Evolutionary conservation across 1,140 invertebrate genomes (phyloP), one percentile per base, ranked within the genome.

Genomic region (Condylostylus longicornis): DNA sequence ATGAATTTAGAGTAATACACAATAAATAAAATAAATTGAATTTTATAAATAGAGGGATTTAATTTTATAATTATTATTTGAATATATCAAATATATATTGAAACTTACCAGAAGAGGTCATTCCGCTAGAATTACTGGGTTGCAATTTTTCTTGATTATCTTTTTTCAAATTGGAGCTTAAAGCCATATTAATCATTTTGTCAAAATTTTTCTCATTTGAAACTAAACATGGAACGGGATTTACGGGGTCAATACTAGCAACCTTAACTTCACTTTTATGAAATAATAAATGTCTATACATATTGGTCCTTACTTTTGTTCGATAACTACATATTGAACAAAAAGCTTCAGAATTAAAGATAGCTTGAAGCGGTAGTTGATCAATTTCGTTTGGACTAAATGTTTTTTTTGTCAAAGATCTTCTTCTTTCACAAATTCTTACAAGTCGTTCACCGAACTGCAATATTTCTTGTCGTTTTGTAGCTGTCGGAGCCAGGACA

Each of bases 121-220:
- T n/a, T n/a, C n/a, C n/a, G n/a, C n/a, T 8, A 31, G 15, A 9
- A n/a, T n/a, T n/a, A n/a, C n/a, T n/a, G n/a, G n/a, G 47, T 13
- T 33, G 19, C 17, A n/a, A n/a, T 43, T 46, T 47, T 15, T 18
- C 5, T 7, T 5, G 8, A 20, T 36, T 17, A 14, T 28, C 20
- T 7, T 14, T 18, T 22, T n/a, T 17, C 32, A 64, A 62, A 43
- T 74, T 68, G 1, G 79, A 81, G 51, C 78, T 80, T 17, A 72
- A 72, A 0, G 82, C 80, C 12, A 83, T 61, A 55, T 86, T 86
- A 0, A 75, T 68, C 82, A 85, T 86, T 54, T 80, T 82, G 50
- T 85, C 81, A 51, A 85, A 85, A 70, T 82, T 80, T 42, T 69
- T 72, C 48, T 83, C 80, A 38, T 77, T 79, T 21, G 74, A 74